Conservation (phyloP, 2,797 vertebrate species). For the Rhinophrynus dorsalis region DNA sequence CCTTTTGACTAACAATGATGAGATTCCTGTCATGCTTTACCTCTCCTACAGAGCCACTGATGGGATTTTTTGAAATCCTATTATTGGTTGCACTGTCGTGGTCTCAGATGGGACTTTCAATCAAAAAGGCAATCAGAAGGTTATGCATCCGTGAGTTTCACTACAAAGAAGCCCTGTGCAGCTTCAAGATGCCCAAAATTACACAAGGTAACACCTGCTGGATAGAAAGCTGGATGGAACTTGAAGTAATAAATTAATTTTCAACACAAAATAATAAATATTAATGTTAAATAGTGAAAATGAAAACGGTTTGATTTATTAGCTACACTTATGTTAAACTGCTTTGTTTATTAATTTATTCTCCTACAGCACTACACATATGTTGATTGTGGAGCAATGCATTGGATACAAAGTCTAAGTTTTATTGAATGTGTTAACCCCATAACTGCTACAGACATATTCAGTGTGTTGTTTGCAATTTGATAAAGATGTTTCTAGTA, state of each 20-base stretch:
- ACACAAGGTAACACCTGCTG: conserved; percentile 52
- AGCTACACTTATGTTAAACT: too few relatives aligned
- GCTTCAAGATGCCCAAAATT: conserved; percentile 37
- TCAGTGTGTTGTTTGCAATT: too few relatives aligned
- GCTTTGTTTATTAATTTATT: too few relatives aligned
- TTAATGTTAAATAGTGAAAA: too few relatives aligned
- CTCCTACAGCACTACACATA: too few relatives aligned
- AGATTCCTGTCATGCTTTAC: conserved; percentile 73
- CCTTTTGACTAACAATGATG: conserved; percentile 70
- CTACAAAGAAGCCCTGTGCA: conserved; percentile 59
- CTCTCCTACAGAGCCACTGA: conserved; percentile 69
- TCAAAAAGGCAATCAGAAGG: conserved; percentile 77
- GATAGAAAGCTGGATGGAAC: conserved; percentile 51
- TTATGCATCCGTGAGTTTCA: conserved; percentile 70
- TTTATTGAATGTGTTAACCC: too few relatives aligned
- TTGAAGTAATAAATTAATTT: conserved; percentile 54
- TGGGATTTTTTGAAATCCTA: conserved; percentile 76
- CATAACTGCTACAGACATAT: too few relatives aligned
- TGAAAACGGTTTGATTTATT: too few relatives aligned
- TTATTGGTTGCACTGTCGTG: conserved; percentile 65
- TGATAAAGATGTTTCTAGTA: too few relatives aligned
- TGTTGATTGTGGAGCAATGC: too few relatives aligned
- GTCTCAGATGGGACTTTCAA: conserved; percentile 76
- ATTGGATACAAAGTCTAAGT: too few relatives aligned
- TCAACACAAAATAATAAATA: conserved; percentile 49